Percentiles rank a stretch among this genome's conserved stretches.
Evolutionary conservation across 1,140 invertebrate genomes (phyloP).

Genomic region (Lordiphosa mommai): DNA sequence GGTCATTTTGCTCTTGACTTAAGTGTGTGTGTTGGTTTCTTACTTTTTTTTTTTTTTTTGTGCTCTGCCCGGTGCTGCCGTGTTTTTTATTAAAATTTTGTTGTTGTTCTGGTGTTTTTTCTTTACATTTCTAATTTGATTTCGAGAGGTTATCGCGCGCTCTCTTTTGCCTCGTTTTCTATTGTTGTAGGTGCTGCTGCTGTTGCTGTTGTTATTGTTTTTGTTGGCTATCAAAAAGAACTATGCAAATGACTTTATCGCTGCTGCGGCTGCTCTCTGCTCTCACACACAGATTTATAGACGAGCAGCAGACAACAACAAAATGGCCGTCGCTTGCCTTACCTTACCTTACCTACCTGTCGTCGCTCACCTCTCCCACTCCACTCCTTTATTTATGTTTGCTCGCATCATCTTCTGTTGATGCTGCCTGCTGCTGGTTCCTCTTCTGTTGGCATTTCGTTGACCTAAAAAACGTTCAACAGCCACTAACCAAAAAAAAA

Average conservation of each 20-base stretch:
- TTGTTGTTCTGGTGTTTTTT: slow-evolving; percentile 6
- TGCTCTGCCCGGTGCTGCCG: slow-evolving; percentile 3
- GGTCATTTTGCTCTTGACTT: neutral
- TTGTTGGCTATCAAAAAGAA: slow-evolving; percentile 43
- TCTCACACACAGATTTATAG: slow-evolving; percentile 49
- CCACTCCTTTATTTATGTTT: slow-evolving; percentile 56
- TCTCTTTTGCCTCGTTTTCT: slow-evolving; percentile 1
- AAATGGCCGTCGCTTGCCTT: slow-evolving; percentile 54
- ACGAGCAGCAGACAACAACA: slow-evolving; percentile 21
- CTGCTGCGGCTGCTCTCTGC: slow-evolving; percentile 7
- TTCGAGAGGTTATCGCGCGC: slow-evolving; percentile 63
- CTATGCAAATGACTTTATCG: slow-evolving; percentile 77
- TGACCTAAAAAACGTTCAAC: slow-evolving; percentile 76
- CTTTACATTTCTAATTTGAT: slow-evolving; percentile 66
- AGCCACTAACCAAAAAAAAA: slow-evolving; percentile 45
- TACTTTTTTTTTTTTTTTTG: slow-evolving; percentile 8
- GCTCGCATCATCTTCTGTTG: slow-evolving; percentile 54
- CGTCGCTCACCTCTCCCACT: slow-evolving; percentile 1
- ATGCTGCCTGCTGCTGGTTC: slow-evolving; percentile 4
- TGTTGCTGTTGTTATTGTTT: slow-evolving; percentile 13
- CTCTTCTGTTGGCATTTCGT: slow-evolving; percentile 63
- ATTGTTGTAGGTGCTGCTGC: slow-evolving; percentile 37
- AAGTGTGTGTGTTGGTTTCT: slow-evolving; percentile 8
- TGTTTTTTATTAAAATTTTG: slow-evolving; percentile 8
- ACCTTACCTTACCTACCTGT: slow-evolving; percentile 3